Base-by-base conservation (phyloP, 2,797 vertebrate species). In the Chrosomus eos region DNA sequence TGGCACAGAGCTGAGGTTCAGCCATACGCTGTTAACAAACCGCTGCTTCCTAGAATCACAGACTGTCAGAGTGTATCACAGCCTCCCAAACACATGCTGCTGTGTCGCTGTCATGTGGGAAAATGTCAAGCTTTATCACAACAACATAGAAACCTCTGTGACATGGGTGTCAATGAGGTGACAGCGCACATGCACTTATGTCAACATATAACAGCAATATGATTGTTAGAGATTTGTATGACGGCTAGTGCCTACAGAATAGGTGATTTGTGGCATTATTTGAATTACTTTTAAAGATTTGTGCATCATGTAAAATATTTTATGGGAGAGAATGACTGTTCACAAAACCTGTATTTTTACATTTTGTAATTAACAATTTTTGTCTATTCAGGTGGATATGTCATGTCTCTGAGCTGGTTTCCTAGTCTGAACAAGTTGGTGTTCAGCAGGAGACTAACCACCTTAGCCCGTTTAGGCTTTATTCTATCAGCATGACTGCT, bases 81-180 rank as follows among this genome's bases (percentile, higher is more conserved):
- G 23, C 36, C 36, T 77, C 51, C 36, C 74, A 7, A 71, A 38
- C 51, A 45, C 40, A 70, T 51, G 28, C 14, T 19, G 80, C 36
- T 68, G 68, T 79, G 38, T 40, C 3, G 31, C 80, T 83, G 83
- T 84, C 67, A 79, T 18, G 23, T 45, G 53, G 66, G 66, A 7
- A 72, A n/a, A 48, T 72, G 75, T 79, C 83, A 84, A 79, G 16
- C 40, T 55, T 72, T 72, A 79, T 72, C 83, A 62, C 16, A 31
- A 23, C 28, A 72, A 48, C 51, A 71, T 48, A 51, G 51, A 16
- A 79, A 62, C 21, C 53, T 3, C 36, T 71, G 31, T 62, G 53
- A 72, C 67, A 64, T 36, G 36, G 11, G 66, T 40, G 38, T 48
- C 66, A 70, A 70, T 71, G 66, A 62, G 45, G 40, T 71, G 53